A percentile compares a stretch with the other conserved stretches of the same genome.
Conservation (phyloP, 2,797 vertebrate genomes). For the Schizopygopsis malacanthus region DNA sequence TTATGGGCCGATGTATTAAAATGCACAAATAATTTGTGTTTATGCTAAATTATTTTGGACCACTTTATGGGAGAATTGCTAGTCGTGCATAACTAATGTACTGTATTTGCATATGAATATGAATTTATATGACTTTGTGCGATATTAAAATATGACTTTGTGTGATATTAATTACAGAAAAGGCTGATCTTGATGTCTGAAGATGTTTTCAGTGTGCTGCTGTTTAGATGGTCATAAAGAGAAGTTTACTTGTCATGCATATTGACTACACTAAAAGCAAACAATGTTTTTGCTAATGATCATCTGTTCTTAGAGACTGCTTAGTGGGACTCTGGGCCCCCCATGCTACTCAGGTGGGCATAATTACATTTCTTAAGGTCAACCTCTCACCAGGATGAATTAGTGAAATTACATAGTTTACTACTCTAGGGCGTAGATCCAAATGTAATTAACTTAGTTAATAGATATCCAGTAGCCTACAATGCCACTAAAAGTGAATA, state of each 20-base stretch:
- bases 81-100: slow-evolving; percentile 79
- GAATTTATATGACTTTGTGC: too few species aligned
- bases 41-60: slow-evolving; percentile 77
- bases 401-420: slow-evolving; percentile 86
- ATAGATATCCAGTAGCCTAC: slow-evolving; percentile 76
- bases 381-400: slow-evolving; percentile 86
- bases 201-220: slow-evolving; percentile 13
- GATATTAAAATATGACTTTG: not conserved
- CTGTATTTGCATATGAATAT: slow-evolving; percentile 5
- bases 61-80: slow-evolving; percentile 75
- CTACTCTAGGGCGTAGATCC: slow-evolving; percentile 82
- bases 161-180: slow-evolving; percentile 53
- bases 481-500: slow-evolving; percentile 66
- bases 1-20: slow-evolving; percentile 96
- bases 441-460: slow-evolving; percentile 85
- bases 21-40: slow-evolving; percentile 98
- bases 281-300: slow-evolving; percentile 84
- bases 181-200: not conserved
- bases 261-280: slow-evolving; percentile 72
- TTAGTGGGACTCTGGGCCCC: slow-evolving; percentile 77
- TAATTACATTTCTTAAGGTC: slow-evolving; percentile 88
- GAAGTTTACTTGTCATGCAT: slow-evolving; percentile 68
- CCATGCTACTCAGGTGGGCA: slow-evolving; percentile 83
- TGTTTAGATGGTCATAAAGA: slow-evolving; percentile 43
- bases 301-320: slow-evolving; percentile 78